phyloP scores from a whole-genome alignment of 2,113 vertebrate species.

The Pomatostomus ruficeps region DNA sequence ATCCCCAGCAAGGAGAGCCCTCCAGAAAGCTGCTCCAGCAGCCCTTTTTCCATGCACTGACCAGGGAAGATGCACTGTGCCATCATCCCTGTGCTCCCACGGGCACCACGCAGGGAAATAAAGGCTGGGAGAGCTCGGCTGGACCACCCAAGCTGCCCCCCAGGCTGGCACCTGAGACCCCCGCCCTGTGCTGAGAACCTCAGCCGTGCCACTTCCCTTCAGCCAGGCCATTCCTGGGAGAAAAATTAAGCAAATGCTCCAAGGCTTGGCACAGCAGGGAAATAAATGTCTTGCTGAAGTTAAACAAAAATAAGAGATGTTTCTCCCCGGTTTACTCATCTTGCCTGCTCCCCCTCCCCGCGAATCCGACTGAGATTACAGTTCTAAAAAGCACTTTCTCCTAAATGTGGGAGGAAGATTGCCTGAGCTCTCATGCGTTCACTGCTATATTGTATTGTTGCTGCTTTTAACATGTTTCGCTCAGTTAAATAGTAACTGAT shows the following conservation, averaged over 20 bases:
- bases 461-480: conserved; percentile 37
- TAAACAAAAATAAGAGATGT: conserved; percentile 12
- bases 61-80: neutral
- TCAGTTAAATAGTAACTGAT: conserved; percentile 54
- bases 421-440: conserved; percentile 55
- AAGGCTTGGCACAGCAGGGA: neutral
- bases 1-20: neutral
- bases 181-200: neutral
- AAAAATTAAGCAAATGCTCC: neutral
- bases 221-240: neutral
- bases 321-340: neutral
- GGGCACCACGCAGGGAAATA: neutral
- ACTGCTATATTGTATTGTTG: conserved; percentile 61
- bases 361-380: neutral
- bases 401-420: conserved; percentile 58
- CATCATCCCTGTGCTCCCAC: neutral
- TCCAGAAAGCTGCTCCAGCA: neutral
- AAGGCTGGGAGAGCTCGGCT: neutral
- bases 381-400: conserved; percentile 47
- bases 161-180: neutral
- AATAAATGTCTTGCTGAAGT: neutral
- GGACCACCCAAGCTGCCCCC: no score
- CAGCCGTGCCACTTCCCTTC: fast-evolving
- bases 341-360: neutral
- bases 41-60: neutral